Percentiles rank a stretch among this genome's conserved stretches.
phyloP scores from a whole-genome alignment of 2,797 vertebrate species.

The Takifugu ocellatus region DNA sequence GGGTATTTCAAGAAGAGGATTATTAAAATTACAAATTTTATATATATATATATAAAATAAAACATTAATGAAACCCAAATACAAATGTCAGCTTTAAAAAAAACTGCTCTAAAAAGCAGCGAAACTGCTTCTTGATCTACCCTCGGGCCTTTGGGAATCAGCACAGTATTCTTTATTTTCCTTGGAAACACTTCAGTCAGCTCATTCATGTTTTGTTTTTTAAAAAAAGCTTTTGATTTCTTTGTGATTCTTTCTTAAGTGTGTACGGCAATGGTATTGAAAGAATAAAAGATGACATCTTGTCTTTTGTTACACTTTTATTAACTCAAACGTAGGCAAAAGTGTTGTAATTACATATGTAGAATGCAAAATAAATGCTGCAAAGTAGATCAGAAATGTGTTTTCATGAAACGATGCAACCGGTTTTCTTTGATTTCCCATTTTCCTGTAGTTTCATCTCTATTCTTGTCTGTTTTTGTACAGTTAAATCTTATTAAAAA shows the following conservation, averaged over 20 bases:
- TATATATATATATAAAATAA: constrained; percentile 15
- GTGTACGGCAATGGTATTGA: constrained; percentile 69
- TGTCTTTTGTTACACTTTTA: constrained; percentile 43
- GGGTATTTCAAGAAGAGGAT: constrained; percentile 41
- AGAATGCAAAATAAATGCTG: constrained; percentile 68
- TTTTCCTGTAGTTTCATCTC: neutral
- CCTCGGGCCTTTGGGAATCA: constrained; percentile 28
- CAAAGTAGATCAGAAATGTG: constrained; percentile 40
- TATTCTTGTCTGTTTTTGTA: neutral
- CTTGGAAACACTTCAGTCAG: no score
- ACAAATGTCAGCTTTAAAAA: neutral
- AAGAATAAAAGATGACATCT: constrained; percentile 55
- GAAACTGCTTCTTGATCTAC: constrained; percentile 38
- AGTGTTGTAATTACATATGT: constrained; percentile 61
- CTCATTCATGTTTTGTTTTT: constrained; percentile 7
- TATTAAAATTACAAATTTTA: constrained; percentile 19
- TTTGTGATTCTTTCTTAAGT: constrained; percentile 64
- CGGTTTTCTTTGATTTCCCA: neutral
- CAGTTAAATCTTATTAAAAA: neutral
- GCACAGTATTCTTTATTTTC: no score
- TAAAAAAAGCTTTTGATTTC: constrained; percentile 67
- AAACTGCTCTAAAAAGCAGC: neutral
- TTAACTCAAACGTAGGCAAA: constrained; percentile 42
- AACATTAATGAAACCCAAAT: neutral
- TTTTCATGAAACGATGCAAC: constrained; percentile 14